Percentiles rank a stretch among this genome's conserved stretches.
These are phyloP conservation scores for Labrus mixtus DNA, from an alignment of 2,113 vertebrate species.

Conservation along the genomic window DNA sequence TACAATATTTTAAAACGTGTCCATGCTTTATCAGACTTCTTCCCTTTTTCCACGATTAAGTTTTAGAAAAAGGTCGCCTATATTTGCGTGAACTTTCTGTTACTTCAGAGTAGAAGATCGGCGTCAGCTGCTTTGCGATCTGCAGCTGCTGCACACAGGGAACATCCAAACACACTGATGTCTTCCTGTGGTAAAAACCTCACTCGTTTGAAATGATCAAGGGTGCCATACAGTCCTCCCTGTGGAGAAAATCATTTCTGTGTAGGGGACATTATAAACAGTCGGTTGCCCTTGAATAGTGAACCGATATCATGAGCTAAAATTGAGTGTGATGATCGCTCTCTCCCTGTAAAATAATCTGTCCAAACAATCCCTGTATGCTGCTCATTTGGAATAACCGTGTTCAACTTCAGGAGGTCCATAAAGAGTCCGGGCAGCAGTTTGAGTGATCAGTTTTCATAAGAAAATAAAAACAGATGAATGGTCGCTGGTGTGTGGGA, in stretches of 20 bases:
- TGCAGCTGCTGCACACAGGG: conserved; percentile 39
- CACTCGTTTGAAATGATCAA: conserved; percentile 43
- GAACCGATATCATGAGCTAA: conserved; percentile 56
- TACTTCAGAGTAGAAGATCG: conserved; percentile 27
- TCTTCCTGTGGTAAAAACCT: conserved; percentile 30
- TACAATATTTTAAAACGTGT: conserved; percentile 65
- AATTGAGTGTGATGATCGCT: conserved; percentile 50
- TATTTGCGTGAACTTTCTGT: conserved; percentile 29
- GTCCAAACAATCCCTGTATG: conserved; percentile 51
- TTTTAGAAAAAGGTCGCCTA: conserved; percentile 6
- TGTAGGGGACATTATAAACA: conserved; percentile 59
- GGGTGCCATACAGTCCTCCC: conserved; percentile 28
- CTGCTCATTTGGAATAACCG: conserved; percentile 47
- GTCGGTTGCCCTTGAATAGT: conserved; percentile 56
- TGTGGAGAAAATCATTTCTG: conserved; percentile 44
- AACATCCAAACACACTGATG: conserved; percentile 32
- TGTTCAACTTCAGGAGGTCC: conserved; percentile 64
- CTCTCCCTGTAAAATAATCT: conserved; percentile 65
- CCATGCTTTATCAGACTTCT: conserved; percentile 73
- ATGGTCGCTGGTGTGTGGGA: conserved; percentile 78
- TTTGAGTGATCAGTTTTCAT: conserved; percentile 54
- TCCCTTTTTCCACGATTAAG: conserved; percentile 21
- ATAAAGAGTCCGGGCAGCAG: conserved; percentile 63
- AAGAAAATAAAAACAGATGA: conserved; percentile 70
- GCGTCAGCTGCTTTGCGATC: conserved; percentile 14